Evolutionary conservation across 2,888 invertebrate species (phyloP), one percentile per base, ranked within the genome.

Genomic region (Entomobrya proxima): DNA sequence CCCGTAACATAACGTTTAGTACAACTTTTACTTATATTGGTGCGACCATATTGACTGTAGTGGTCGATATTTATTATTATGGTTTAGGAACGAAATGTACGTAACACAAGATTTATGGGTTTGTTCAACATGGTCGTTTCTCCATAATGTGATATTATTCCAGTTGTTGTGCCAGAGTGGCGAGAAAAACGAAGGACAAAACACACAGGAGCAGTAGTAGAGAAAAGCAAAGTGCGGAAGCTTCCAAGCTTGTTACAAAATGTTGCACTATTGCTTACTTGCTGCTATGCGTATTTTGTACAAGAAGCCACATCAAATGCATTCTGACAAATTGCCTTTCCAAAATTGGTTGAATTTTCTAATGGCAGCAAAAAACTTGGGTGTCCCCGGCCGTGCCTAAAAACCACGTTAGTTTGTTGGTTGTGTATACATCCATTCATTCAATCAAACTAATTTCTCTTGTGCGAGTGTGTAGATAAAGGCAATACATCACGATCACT

Each of bases 401-500:
- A n/a, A n/a, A 44, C 18, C 55, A 55, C 18, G 55, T 35, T n/a
- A 64, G 1, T 64, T 37, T 30, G 40, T 37, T 67, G 55, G 13
- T 15, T 67, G n/a, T n/a, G n/a, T n/a, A n/a, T n/a, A 78, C 44
- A 47, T 47, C 13, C 64, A 78, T 78, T 61, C 78, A 79, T 79
- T 79, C 79, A 69, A 79, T 79, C 79, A 69, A 69, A 79, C 79
- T 79, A 79, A 79, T 79, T 79, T 50, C 79, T 75, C 52, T 52
- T 75, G 52, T 40, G 72, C 9, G 3, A 6, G 2, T 5, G 27
- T 11, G 27, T n/a, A 55, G n/a, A 24, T 24, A 27, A 3, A 72
- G 40, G 72, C 72, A 47, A 75, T 52, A 52, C 72, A 47, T 72
- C 72, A 72, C 35, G 37, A 9, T 18, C 27, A 61, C 24, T 11